Conservation (phyloP, 2,888 invertebrate species). For the Frankliniella intonsa region DNA sequence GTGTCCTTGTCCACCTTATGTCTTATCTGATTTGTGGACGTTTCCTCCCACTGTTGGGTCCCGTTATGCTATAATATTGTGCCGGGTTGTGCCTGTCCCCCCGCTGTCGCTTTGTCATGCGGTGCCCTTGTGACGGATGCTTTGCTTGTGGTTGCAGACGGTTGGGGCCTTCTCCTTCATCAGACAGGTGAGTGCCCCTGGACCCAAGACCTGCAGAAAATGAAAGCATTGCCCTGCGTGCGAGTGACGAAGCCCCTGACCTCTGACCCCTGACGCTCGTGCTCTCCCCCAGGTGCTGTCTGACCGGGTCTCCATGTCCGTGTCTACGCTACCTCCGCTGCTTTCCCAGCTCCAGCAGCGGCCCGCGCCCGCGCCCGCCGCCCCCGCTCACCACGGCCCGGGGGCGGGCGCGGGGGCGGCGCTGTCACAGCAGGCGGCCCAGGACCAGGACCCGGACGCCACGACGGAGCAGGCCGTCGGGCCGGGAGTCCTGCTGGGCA, state of each 20-base stretch:
- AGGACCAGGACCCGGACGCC: constrained; percentile 31
- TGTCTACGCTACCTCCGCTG: constrained; percentile 8
- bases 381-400: background rate
- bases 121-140: background rate
- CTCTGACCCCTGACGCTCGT: background rate
- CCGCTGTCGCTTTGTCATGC: background rate
- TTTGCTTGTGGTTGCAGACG: background rate
- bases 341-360: background rate
- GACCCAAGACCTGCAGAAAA: background rate
- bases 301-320: background rate
- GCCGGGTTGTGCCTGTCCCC: constrained; percentile 1
- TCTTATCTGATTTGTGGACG: too few relatives aligned
- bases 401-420: background rate
- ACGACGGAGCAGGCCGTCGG: constrained; percentile 35
- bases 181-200: background rate
- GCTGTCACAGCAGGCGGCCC: background rate
- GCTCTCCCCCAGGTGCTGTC: background rate
- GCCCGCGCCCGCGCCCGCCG: background rate
- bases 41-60: background rate
- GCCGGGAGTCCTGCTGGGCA: constrained; percentile 42
- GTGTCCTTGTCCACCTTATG: too few relatives aligned
- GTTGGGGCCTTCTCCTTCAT: constrained; percentile 8
- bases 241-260: background rate
- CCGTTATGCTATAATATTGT: background rate
- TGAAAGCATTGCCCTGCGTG: background rate